Conservation (phyloP, 2,888 invertebrate genomes). For the Dicyrtomina minuta region DNA sequence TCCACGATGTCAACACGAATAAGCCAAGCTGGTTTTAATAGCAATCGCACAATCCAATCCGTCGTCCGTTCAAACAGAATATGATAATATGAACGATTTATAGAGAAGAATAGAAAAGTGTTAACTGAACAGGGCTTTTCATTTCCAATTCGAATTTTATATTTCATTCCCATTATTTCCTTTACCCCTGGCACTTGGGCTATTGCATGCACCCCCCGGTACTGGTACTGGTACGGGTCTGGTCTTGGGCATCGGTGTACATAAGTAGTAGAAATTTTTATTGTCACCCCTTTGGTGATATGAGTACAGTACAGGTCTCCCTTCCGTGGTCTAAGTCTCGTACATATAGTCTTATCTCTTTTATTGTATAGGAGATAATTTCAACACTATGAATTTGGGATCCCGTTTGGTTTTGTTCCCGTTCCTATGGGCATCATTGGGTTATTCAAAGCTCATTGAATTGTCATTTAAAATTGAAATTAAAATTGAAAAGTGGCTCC, state of each 20-base stretch:
- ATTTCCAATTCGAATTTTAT: neutral
- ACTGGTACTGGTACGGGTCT: too few relatives aligned
- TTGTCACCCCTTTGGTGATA: too few relatives aligned
- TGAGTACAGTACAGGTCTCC: neutral
- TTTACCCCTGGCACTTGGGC: neutral
- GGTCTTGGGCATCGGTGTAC: too few relatives aligned
- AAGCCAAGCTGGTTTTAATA: slow-evolving; percentile 1
- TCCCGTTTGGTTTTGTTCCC: too few relatives aligned
- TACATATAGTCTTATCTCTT: neutral
- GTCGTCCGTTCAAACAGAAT: slow-evolving; percentile 11
- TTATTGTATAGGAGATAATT: too few relatives aligned
- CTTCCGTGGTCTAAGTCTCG: neutral
- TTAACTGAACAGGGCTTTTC: slow-evolving; percentile 11
- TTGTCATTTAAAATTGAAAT: slow-evolving; percentile 23
- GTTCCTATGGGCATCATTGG: slow-evolving; percentile 6
- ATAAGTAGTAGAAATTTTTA: too few relatives aligned
- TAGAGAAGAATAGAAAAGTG: slow-evolving; percentile 17
- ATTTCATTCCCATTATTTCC: slow-evolving; percentile 7
- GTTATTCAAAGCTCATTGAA: slow-evolving; percentile 30
- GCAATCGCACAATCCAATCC: neutral
- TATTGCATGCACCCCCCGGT: neutral
- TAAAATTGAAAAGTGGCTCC: slow-evolving; percentile 19
- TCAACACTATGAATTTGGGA: too few relatives aligned
- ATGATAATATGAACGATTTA: slow-evolving; percentile 20
- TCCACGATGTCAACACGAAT: slow-evolving; percentile 20